Percentiles rank a stretch among this genome's conserved stretches.
Conservation (phyloP, 2,113 vertebrate species). For the Pitta sordida region DNA sequence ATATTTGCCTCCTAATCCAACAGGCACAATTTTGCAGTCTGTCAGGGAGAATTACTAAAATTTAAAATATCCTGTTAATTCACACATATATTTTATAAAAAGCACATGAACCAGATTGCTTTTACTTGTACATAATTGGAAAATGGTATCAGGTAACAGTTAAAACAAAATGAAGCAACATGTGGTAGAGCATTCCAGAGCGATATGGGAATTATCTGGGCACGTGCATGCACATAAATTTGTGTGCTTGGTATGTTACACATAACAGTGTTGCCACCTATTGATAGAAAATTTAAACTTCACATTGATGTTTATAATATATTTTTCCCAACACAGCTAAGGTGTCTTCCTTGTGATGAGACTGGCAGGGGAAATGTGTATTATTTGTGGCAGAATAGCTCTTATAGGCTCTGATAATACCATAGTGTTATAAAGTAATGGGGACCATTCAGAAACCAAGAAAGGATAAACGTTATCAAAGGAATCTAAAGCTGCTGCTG, state of each 20-base stretch:
- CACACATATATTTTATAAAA: neutral
- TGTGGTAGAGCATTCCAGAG: neutral
- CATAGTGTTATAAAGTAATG: neutral
- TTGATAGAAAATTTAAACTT: conserved; percentile 39
- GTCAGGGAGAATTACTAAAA: neutral
- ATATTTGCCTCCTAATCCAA: neutral
- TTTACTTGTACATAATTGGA: neutral
- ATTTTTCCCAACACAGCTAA: neutral
- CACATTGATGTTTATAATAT: neutral
- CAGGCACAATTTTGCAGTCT: neutral
- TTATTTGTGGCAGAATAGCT: neutral
- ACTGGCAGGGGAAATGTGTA: neutral
- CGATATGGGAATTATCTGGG: neutral
- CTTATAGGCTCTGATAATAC: neutral
- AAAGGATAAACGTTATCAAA: neutral
- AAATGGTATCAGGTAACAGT: neutral
- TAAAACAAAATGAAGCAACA: neutral
- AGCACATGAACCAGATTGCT: neutral
- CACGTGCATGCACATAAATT: neutral
- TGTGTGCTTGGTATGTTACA: neutral
- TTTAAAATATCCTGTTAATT: neutral
- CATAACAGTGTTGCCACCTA: conserved; percentile 46
- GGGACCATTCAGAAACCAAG: neutral
- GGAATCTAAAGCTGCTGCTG: neutral
- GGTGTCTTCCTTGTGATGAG: neutral